phyloP scores from a whole-genome alignment of 2,888 invertebrate species.

The Nomada flava region DNA sequence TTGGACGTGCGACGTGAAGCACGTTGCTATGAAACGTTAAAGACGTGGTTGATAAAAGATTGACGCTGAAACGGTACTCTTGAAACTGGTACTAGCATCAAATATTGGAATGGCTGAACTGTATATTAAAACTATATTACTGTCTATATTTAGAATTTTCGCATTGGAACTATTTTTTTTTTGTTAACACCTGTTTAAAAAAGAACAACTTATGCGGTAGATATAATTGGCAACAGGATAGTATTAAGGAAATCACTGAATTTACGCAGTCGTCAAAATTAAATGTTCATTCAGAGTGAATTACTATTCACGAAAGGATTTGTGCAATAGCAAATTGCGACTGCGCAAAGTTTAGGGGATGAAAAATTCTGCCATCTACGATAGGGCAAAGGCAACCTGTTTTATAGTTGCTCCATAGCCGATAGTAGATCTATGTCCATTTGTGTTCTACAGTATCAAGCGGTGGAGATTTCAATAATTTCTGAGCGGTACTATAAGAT shows the following conservation, averaged over 20 bases:
- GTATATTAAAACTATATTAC: not conserved
- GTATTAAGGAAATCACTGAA: no score
- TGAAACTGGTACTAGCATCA: not conserved
- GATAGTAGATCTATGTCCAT: conserved; percentile 21
- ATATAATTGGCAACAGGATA: no score
- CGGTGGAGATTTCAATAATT: conserved; percentile 24
- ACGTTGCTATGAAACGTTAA: conserved; percentile 14
- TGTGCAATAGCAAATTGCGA: no score
- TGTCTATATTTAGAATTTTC: no score
- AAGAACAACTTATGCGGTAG: no score
- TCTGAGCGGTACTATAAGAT: conserved; percentile 55
- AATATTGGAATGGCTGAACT: not conserved
- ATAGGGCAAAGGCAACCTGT: conserved; percentile 22
- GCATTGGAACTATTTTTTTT: no score
- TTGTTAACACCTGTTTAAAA: no score
- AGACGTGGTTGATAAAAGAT: not conserved
- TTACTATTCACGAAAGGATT: no score
- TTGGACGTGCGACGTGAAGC: not conserved
- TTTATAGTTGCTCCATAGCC: conserved; percentile 1
- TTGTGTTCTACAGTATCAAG: conserved; percentile 44
- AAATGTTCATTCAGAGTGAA: no score
- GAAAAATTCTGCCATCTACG: conserved; percentile 69
- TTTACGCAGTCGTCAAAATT: no score
- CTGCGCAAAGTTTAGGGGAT: not conserved
- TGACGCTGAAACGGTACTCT: not conserved